phyloP scores from a whole-genome alignment of 2,113 vertebrate species.

The Scopus umbretta region DNA sequence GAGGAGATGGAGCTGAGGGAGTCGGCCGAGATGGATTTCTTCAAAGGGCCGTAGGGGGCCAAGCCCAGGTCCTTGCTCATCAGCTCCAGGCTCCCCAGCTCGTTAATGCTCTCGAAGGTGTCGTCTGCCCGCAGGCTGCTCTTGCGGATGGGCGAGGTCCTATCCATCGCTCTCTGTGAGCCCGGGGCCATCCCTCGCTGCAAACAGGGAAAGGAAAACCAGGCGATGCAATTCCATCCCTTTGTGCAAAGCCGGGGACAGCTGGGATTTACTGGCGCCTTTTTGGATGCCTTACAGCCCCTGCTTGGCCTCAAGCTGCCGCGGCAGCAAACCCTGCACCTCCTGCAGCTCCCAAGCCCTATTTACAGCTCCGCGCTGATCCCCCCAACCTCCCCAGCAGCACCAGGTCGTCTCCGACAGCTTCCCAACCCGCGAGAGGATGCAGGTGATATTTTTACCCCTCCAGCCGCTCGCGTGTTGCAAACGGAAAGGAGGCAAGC shows the following conservation, averaged over 20 bases:
- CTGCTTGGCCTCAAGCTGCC: not conserved
- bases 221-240: fast-evolving
- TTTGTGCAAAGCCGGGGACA: fast-evolving
- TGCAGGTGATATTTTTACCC: fast-evolving
- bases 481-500: fast-evolving
- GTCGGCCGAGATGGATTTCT: slow-evolving; percentile 88
- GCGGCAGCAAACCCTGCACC: not conserved
- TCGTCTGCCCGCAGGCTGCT: slow-evolving; percentile 84
- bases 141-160: slow-evolving; percentile 69
- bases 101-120: slow-evolving; percentile 83
- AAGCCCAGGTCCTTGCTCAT: slow-evolving; percentile 89
- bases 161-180: slow-evolving; percentile 60
- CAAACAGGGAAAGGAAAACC: not conserved
- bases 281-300: not conserved
- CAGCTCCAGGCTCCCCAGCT: slow-evolving; percentile 92
- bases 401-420: fast-evolving
- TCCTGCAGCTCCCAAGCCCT: not conserved
- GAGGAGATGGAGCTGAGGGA: slow-evolving; percentile 96
- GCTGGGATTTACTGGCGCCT: not conserved
- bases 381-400: not conserved
- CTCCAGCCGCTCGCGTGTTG: fast-evolving
- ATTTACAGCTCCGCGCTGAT: fast-evolving
- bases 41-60: slow-evolving; percentile 73
- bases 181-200: slow-evolving; percentile 78
- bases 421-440: fast-evolving